Conservation (phyloP, 2,888 invertebrate species). For the Drosophila falleni region DNA sequence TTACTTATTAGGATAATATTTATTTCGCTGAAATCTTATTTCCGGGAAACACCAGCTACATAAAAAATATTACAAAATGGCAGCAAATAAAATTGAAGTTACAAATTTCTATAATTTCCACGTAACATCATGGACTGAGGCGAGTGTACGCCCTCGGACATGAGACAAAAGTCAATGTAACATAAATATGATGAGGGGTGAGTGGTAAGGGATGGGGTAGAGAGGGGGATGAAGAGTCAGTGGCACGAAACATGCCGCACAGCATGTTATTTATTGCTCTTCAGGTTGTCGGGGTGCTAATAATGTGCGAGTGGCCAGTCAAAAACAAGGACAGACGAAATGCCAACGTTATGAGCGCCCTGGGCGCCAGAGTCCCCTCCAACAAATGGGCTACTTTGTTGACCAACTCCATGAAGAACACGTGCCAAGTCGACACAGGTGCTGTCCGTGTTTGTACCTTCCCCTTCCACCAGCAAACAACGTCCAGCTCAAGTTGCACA, state of each 20-base stretch:
- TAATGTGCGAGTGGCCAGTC: constrained; percentile 66
- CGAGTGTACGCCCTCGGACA: constrained; percentile 34
- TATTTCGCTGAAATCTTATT: neutral
- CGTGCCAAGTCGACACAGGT: constrained; percentile 70
- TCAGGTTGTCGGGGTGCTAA: constrained; percentile 75
- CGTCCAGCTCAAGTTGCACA: constrained; percentile 61
- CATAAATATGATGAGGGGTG: constrained; percentile 18
- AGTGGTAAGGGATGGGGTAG: too few species aligned
- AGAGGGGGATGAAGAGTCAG: constrained; percentile 7
- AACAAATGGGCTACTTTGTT: constrained; percentile 69
- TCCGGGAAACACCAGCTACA: neutral
- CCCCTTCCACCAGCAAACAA: neutral
- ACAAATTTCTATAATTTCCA: constrained; percentile 52
- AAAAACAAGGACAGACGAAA: constrained; percentile 30
- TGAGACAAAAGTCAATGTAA: constrained; percentile 50
- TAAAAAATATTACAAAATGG: constrained; percentile 28
- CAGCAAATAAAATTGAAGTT: constrained; percentile 39
- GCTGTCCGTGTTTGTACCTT: constrained; percentile 38
- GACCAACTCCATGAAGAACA: constrained; percentile 69
- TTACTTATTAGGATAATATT: neutral
- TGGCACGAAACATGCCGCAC: constrained; percentile 48
- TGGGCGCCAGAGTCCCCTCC: constrained; percentile 31
- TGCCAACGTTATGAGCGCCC: constrained; percentile 40
- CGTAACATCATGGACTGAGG: constrained; percentile 39
- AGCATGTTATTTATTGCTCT: constrained; percentile 74